phyloP scores from a whole-genome alignment of 30 jellyfish, hydroid and myxozoan species.

The Aurelia sp. region DNA sequence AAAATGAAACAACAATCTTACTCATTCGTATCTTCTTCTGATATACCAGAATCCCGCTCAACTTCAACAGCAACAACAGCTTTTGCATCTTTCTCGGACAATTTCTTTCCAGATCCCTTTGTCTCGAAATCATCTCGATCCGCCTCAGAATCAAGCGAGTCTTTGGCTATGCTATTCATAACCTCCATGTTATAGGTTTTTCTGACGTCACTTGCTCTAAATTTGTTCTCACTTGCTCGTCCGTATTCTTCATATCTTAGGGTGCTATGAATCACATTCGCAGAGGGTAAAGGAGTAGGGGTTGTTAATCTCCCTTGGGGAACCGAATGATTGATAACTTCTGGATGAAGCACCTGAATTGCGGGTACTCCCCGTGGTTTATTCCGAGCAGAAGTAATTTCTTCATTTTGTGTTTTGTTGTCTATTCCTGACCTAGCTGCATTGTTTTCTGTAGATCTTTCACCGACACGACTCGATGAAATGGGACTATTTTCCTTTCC shows the following conservation, averaged over 20 bases:
- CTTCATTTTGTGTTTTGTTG: too few species aligned
- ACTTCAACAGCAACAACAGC: not conserved
- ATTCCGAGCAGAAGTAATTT: too few species aligned
- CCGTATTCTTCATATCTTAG: slow-evolving; percentile 29
- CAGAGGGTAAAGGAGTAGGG: slow-evolving; percentile 70
- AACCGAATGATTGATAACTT: not conserved
- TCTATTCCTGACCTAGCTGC: too few species aligned
- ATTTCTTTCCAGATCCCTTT: not conserved
- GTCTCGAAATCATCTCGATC: not conserved
- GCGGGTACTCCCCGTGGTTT: slow-evolving; percentile 1
- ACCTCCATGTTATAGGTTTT: not conserved
- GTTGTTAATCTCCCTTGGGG: not conserved
- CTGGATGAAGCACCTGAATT: slow-evolving; percentile 55
- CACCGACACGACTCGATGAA: too few species aligned
- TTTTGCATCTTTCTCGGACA: not conserved
- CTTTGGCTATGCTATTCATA: not conserved
- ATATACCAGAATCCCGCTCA: slow-evolving; percentile 10
- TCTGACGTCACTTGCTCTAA: not conserved
- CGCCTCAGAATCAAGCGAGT: not conserved
- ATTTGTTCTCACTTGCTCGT: slow-evolving; percentile 28
- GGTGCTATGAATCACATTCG: slow-evolving; percentile 62
- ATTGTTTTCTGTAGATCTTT: too few species aligned
- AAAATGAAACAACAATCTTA: not conserved
- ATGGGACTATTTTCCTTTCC: too few species aligned
- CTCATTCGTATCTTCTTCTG: slow-evolving; percentile 29